Evolutionary conservation across 35 echinoderm and acorn worm genomes (phyloP).

Genomic region (Apostichopus californicus): DNA sequence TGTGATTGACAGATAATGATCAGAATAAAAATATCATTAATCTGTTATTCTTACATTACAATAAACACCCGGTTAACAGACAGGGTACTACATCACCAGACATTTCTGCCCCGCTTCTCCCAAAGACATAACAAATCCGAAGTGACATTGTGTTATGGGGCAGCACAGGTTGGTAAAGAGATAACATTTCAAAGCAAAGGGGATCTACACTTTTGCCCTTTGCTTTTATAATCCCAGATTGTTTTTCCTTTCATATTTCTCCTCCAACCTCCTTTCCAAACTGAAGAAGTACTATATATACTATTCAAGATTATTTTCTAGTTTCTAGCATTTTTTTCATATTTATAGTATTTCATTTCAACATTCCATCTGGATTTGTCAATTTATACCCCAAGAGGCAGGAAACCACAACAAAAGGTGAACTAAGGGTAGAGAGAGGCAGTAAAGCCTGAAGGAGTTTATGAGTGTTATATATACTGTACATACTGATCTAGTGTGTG

Average conservation of each 20-base stretch:
- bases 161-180: not conserved
- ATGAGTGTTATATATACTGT: too few species aligned
- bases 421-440: slow-evolving; percentile 3
- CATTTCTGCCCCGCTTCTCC: not conserved
- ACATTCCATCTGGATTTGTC: slow-evolving; percentile 34
- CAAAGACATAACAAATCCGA: slow-evolving; percentile 3
- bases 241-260: too few species aligned
- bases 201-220: not conserved
- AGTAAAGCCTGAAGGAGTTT: not conserved
- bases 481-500: too few species aligned
- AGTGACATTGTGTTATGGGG: not conserved
- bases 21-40: not conserved
- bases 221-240: too few species aligned
- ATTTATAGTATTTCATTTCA: slow-evolving; percentile 16
- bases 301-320: too few species aligned
- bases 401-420: slow-evolving; percentile 54
- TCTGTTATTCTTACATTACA: not conserved
- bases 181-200: slow-evolving; percentile 5
- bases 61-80: not conserved
- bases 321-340: not conserved
- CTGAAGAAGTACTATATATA: too few species aligned
- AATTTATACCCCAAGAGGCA: slow-evolving; percentile 35
- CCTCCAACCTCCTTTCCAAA: not conserved
- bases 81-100: not conserved
- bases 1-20: not conserved